These are phyloP conservation scores for Nezara viridula DNA, from an alignment of 2,888 invertebrate genomes.

Conservation along the genomic window DNA sequence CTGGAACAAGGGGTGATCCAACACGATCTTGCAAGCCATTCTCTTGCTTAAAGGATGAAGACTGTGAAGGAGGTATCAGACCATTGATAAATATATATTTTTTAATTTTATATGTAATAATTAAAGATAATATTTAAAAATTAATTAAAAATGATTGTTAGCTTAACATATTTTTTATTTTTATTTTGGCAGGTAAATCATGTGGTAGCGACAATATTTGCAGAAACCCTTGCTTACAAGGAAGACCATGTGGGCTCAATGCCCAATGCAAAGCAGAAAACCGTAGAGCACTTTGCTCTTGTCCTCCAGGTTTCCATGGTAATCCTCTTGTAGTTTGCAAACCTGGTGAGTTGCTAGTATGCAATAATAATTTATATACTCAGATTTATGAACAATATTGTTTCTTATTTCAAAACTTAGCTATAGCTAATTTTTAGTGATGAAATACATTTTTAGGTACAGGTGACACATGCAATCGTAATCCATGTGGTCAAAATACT, in stretches of 20 bases:
- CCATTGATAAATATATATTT: background rate
- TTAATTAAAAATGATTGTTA: background rate
- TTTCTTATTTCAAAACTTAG: background rate
- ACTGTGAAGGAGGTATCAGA: constrained; percentile 75
- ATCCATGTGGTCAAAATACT: constrained; percentile 88
- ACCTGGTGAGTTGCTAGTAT: constrained; percentile 53
- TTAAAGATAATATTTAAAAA: constrained; percentile 37
- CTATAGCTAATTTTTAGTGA: background rate
- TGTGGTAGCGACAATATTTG: constrained; percentile 80
- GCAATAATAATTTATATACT: background rate
- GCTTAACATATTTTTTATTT: background rate
- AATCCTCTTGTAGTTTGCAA: constrained; percentile 78
- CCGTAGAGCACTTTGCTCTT: constrained; percentile 82
- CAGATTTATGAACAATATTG: background rate
- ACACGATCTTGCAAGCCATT: constrained; percentile 78
- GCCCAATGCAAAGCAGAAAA: constrained; percentile 87
- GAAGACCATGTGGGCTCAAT: constrained; percentile 84
- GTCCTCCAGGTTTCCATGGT: constrained; percentile 81
- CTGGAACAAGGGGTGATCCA: constrained; percentile 85
- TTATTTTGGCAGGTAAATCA: constrained; percentile 70
- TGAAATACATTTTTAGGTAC: constrained; percentile 69
- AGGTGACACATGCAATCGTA: constrained; percentile 79
- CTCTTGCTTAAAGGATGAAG: constrained; percentile 82
- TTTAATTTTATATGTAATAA: too few species aligned
- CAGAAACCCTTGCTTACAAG: constrained; percentile 84